phyloP scores from a whole-genome alignment of 2,797 vertebrate genomes.

The Dallia pectoralis region DNA sequence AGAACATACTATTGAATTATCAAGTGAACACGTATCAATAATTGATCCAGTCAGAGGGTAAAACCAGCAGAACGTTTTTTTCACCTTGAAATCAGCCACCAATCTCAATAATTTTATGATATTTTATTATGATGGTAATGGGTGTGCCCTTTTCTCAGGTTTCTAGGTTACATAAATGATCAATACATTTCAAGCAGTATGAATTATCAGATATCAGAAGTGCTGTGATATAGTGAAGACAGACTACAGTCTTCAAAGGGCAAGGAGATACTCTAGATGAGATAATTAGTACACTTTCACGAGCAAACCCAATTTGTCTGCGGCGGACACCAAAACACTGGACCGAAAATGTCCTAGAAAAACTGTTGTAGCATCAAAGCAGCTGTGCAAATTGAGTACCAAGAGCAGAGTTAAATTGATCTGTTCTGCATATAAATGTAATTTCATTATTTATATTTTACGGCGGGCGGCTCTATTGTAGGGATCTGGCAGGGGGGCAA shows the following conservation, averaged over 20 bases:
- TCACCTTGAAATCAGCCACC: slow-evolving; percentile 21
- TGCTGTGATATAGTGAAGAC: slow-evolving; percentile 56
- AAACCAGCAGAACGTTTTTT: slow-evolving; percentile 7
- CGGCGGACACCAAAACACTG: neutral
- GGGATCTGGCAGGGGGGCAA: neutral
- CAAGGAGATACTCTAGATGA: slow-evolving; percentile 50
- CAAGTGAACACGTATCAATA: slow-evolving; percentile 22
- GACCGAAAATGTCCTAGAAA: neutral
- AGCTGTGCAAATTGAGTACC: slow-evolving; percentile 14
- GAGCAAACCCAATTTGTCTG: slow-evolving; percentile 1
- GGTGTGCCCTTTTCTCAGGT: slow-evolving; percentile 66
- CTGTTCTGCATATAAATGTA: slow-evolving; percentile 17
- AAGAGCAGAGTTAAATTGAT: slow-evolving; percentile 20
- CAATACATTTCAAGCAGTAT: slow-evolving; percentile 60
- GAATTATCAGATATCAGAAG: slow-evolving; percentile 56
- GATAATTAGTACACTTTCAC: slow-evolving; percentile 11
- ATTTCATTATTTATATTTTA: slow-evolving; percentile 18
- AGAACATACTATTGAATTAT: slow-evolving; percentile 33
- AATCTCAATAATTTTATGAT: slow-evolving; percentile 28
- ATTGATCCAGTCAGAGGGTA: neutral
- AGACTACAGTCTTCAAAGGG: slow-evolving; percentile 63
- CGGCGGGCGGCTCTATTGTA: neutral
- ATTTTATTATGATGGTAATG: slow-evolving; percentile 46
- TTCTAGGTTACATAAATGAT: slow-evolving; percentile 55
- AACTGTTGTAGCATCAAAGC: slow-evolving; percentile 15